These are phyloP conservation scores for Portevinia maculata DNA, from an alignment of 2,888 invertebrate genomes.

Conservation along the genomic window DNA sequence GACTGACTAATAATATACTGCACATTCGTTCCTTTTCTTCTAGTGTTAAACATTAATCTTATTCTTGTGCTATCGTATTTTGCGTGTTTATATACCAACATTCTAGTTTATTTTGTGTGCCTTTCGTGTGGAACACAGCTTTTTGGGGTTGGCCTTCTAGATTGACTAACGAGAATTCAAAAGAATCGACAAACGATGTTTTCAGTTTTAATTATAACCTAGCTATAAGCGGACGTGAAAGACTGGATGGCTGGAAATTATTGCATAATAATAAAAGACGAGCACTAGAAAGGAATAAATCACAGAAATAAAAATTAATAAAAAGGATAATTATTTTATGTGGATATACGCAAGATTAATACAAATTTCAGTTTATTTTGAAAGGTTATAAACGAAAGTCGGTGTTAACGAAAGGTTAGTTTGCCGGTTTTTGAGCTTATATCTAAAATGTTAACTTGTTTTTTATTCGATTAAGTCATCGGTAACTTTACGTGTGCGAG, in stretches of 20 bases:
- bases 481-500: slow-evolving; percentile 47
- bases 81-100: slow-evolving; percentile 35
- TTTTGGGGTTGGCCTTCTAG: slow-evolving; percentile 62
- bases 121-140: slow-evolving; percentile 50
- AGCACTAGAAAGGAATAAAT: slow-evolving; percentile 75
- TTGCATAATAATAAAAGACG: slow-evolving; percentile 70
- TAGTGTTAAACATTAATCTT: slow-evolving; percentile 46
- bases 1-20: slow-evolving; percentile 34
- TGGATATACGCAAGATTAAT: slow-evolving; percentile 19
- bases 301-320: slow-evolving; percentile 29
- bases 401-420: slow-evolving; percentile 62
- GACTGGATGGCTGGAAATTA: slow-evolving; percentile 82
- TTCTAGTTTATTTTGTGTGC: slow-evolving; percentile 21
- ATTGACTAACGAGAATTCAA: slow-evolving; percentile 55
- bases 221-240: slow-evolving; percentile 81
- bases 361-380: slow-evolving; percentile 20
- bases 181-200: slow-evolving; percentile 57
- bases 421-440: slow-evolving; percentile 48
- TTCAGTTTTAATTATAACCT: slow-evolving; percentile 82
- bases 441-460: slow-evolving; percentile 24
- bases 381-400: slow-evolving; percentile 48
- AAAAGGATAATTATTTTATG: slow-evolving; percentile 22
- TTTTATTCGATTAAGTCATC: slow-evolving; percentile 63
- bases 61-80: slow-evolving; percentile 55
- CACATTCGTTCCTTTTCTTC: slow-evolving; percentile 35